Evolutionary conservation across 35 echinoderm and acorn worm species (phyloP), one percentile per base, ranked within the genome.

Genomic region (Diadema setosum): DNA sequence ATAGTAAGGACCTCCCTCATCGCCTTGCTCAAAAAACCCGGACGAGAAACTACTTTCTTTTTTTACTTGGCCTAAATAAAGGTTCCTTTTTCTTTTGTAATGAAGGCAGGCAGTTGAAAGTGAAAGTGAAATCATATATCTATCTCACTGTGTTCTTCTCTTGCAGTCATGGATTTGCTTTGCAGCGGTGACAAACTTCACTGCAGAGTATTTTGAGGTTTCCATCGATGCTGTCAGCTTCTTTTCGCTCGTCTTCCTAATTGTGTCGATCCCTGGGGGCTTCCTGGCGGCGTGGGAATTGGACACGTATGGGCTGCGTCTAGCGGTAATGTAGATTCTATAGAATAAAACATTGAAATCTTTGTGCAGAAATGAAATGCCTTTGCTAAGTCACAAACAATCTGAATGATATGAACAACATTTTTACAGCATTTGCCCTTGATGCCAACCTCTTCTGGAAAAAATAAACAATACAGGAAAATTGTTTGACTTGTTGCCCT

Each of bases 151-250:
- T 29, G 5, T 46, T 52, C 35, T 15, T 78, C 3, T 61, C 32
- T 83, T 92, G 18, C 55, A 98, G 96, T 85, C 92, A 70, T 98
- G 96, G 92, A 91, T 98, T 17, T 95, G 84, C 65, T 98, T 98
- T 75, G 89, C 92, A 23, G 92, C 92, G 31, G 81, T 98, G 30
- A 89, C 96, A 20, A 87, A 98, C 58, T 65, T 89, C 42, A 89
- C 92, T 18, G 96, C 92, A 0, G 87, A 74, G 6, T 98, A 94
- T 48, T 94, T 88, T 69, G 27, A 94, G 60, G 96, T 91, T 0
- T 82, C 85, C 0, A 58, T 85, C 12, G 89, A 91, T 73, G 78
- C 91, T 26, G 94, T 98, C 26, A 94, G 94, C 83, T 94, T 88
- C 92, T 87, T 98, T 49, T 98, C 96, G 6, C 57, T 91, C 2